Evolutionary conservation across 2,888 invertebrate genomes (phyloP), one percentile per base, ranked within the genome.

Genomic region (Drosophila quinaria): DNA sequence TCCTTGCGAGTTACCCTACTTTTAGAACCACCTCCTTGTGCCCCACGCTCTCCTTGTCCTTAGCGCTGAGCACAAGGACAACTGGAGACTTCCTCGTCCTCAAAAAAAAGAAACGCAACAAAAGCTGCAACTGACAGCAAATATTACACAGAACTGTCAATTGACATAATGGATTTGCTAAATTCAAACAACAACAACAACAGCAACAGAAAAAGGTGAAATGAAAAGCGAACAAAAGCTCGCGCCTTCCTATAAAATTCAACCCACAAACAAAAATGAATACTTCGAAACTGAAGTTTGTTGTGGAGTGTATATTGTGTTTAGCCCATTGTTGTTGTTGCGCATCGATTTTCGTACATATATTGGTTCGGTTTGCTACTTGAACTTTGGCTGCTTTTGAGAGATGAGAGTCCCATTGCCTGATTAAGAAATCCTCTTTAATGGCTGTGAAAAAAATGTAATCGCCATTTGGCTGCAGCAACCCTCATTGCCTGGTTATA

Each of bases 91-190:
- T 55, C 11, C 50, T 51, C 69, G 41, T 70, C 51, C 54, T 51
- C 49, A 58, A 59, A 78, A 66, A 70, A 58, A 59, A 78, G 64
- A 70, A 80, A 81, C 78, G 70, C 73, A 81, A 89, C 83, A 88
- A 91, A 77, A 75, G 77, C 92, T 92, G 92, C 91, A 92, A 92
- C 92, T 92, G 92, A 92, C 92, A 92, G 92, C 91, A 90, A 92
- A 92, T 92, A 92, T 92, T 92, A 87, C 90, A 80, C 69, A 84
- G 70, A 83, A 79, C 91, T 92, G 92, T 92, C 92, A 92, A 92
- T 92, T 90, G 89, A 86, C 83, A 92, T 92, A 92, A 92, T 92
- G 92, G 90, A 90, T 92, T 91, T 89, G 82, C 76, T 79, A 80
- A 85, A 87, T 71, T 71, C 73, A 69, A 78, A 67, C 55, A 70